These are phyloP conservation scores for Nannoperca australis DNA, from an alignment of 2,797 vertebrate species.

Conservation along the genomic window DNA sequence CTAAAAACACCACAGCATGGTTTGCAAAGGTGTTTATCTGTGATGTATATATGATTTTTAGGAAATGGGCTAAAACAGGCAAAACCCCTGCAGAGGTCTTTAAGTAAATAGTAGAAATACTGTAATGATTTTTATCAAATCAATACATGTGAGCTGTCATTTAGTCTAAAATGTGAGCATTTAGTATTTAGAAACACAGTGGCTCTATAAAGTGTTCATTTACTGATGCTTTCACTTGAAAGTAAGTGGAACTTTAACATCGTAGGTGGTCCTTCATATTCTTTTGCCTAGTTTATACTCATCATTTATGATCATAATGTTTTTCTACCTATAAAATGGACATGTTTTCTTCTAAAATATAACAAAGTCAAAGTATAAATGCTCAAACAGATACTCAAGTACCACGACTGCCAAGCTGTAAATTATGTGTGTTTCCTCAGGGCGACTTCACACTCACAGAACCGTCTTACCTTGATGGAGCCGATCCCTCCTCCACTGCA, in stretches of 20 bases:
- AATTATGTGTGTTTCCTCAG: not conserved
- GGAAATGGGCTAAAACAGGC: no score
- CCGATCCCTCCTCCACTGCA: constrained; percentile 90
- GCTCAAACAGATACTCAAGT: not conserved
- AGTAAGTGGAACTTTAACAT: not conserved
- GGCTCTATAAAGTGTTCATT: not conserved
- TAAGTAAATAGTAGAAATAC: no score
- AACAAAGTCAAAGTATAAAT: not conserved
- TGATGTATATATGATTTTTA: no score
- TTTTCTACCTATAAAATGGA: not conserved
- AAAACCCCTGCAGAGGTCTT: no score
- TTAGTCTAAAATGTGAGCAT: no score
- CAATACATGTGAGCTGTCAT: no score
- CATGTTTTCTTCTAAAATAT: not conserved
- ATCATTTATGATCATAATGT: not conserved
- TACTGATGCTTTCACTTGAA: not conserved
- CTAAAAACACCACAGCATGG: no score
- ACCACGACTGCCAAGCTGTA: not conserved
- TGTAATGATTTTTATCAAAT: no score
- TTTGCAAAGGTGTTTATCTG: no score
- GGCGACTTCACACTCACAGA: not conserved
- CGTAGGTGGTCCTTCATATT: not conserved
- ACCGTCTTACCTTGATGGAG: constrained; percentile 85
- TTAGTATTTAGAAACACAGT: not conserved
- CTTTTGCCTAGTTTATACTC: not conserved